Conservation (phyloP, 1,140 invertebrate genomes). For the Eumaeus atala region DNA sequence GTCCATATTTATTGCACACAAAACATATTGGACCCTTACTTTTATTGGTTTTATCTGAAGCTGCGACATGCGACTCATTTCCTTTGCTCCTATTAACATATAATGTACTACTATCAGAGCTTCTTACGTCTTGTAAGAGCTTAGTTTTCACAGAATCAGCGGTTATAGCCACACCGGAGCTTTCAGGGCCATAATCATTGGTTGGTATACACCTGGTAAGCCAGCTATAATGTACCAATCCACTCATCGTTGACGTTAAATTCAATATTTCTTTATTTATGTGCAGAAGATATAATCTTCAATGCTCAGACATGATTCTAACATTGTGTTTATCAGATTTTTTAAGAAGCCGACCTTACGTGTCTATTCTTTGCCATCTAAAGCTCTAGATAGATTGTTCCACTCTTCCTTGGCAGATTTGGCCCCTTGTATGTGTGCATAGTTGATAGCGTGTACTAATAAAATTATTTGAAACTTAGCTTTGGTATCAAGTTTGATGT, state of each 20-base stretch:
- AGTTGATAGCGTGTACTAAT: not conserved
- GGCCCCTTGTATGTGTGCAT: not conserved
- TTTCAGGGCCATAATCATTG: conserved; percentile 22
- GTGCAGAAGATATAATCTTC: conserved; percentile 12
- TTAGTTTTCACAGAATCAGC: conserved; percentile 19
- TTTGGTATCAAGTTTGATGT: not conserved
- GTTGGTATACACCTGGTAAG: conserved; percentile 17
- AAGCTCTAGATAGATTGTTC: conserved; percentile 10
- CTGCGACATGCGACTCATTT: not conserved
- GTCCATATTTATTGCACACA: conserved; percentile 23
- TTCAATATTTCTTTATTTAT: conserved; percentile 5
- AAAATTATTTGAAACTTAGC: not conserved
- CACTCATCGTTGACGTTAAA: conserved; percentile 13
- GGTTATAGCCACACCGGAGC: conserved; percentile 18
- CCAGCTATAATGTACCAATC: conserved; percentile 13
- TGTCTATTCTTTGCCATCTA: conserved; percentile 10
- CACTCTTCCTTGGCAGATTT: not conserved
- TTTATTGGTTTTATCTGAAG: conserved; percentile 10
- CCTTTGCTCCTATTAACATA: conserved; percentile 16
- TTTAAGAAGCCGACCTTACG: not conserved
- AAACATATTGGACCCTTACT: conserved; percentile 22
- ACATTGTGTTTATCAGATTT: conserved; percentile 10
- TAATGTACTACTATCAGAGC: conserved; percentile 6
- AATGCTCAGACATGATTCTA: conserved; percentile 7
- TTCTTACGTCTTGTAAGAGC: conserved; percentile 19